Percentiles rank a stretch among this genome's conserved stretches.
Conservation (phyloP, 2,888 invertebrate species). For the Himalopsyche japonica region DNA sequence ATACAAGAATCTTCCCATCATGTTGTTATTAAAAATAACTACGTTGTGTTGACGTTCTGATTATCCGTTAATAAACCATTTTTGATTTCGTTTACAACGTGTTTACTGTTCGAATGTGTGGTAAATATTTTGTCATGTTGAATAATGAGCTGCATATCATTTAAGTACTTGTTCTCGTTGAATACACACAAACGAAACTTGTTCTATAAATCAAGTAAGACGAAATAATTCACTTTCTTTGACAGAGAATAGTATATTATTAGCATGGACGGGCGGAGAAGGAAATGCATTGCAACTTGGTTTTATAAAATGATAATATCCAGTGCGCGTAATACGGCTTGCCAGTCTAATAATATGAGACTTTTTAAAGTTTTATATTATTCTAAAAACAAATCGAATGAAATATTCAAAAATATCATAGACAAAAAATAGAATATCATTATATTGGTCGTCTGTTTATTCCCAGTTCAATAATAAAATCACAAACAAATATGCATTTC, state of each 20-base stretch:
- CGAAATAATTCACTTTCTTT: neutral
- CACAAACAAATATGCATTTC: no score
- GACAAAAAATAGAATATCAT: no score
- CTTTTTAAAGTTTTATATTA: no score
- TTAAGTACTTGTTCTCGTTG: neutral
- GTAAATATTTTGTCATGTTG: neutral
- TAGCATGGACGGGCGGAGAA: neutral
- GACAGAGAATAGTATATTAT: neutral
- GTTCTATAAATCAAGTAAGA: neutral
- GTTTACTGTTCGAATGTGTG: neutral
- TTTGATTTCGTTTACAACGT: neutral
- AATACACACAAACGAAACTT: neutral
- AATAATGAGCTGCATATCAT: neutral
- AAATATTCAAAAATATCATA: no score
- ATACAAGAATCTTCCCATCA: no score
- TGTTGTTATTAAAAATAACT: no score
- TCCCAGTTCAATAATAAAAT: no score
- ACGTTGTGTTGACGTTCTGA: no score
- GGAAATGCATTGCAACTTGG: neutral
- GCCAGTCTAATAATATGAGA: neutral
- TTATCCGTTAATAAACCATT: neutral
- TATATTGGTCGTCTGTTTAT: no score
- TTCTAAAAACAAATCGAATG: no score
- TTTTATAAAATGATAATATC: neutral
- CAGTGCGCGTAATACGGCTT: neutral